A percentile compares a stretch with the other conserved stretches of the same genome.
Evolutionary conservation across 2,888 invertebrate species (phyloP).

Genomic region (Xanthia icteritia): DNA sequence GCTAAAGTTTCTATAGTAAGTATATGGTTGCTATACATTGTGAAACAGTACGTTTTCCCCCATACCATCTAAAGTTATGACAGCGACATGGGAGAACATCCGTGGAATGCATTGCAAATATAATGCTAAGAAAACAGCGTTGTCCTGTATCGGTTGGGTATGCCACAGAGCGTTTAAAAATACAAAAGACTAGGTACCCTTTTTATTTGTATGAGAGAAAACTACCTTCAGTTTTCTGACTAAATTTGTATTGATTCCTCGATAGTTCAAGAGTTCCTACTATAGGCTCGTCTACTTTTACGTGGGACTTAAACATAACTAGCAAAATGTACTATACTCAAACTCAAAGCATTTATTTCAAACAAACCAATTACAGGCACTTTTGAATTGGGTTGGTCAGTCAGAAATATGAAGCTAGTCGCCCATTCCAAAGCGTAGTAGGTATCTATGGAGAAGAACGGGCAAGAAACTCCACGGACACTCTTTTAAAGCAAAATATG

Average conservation of each 20-base stretch:
- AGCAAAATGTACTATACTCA: too few relatives aligned
- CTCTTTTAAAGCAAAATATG: too few relatives aligned
- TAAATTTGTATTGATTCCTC: neutral
- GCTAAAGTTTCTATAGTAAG: neutral
- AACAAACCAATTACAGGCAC: too few relatives aligned
- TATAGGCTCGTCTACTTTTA: too few relatives aligned
- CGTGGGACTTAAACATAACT: neutral
- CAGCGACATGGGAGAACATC: conserved; percentile 31
- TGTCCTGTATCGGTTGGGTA: conserved; percentile 24
- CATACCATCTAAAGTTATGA: conserved; percentile 38
- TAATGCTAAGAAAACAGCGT: conserved; percentile 35
- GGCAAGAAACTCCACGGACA: too few relatives aligned
- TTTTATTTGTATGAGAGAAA: neutral
- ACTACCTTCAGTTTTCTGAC: neutral
- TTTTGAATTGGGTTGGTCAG: too few relatives aligned
- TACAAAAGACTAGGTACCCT: neutral
- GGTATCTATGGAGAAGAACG: too few relatives aligned
- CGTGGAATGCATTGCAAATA: conserved; percentile 56
- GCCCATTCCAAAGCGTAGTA: too few relatives aligned
- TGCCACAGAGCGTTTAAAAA: neutral
- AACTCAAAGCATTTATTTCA: too few relatives aligned
- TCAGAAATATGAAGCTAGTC: too few relatives aligned
- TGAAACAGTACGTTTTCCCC: conserved; percentile 25
- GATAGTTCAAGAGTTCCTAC: neutral
- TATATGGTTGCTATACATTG: neutral